Evolutionary conservation across 2,888 invertebrate genomes (phyloP).

Genomic region (Volucella inflata): DNA sequence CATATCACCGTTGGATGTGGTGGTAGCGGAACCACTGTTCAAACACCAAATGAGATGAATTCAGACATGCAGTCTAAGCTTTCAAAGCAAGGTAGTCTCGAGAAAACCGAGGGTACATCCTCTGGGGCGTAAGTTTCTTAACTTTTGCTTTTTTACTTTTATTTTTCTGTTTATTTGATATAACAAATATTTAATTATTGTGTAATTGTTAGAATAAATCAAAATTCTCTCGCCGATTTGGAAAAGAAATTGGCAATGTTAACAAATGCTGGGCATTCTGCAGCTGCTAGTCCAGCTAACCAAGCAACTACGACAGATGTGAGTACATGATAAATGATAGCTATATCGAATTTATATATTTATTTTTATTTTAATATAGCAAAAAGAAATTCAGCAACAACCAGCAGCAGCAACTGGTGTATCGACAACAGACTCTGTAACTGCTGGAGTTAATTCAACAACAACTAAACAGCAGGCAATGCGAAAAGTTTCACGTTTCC

Average conservation of each 20-base stretch:
- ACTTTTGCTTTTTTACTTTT: neutral
- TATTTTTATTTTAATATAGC: slow-evolving; percentile 49
- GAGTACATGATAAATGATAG: neutral
- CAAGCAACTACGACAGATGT: slow-evolving; percentile 22
- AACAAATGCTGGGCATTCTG: slow-evolving; percentile 81
- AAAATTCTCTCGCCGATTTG: slow-evolving; percentile 84
- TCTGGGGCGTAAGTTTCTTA: slow-evolving; percentile 68
- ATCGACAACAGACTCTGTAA: slow-evolving; percentile 29
- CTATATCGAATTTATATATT: neutral
- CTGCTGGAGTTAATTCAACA: slow-evolving; percentile 14
- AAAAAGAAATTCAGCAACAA: slow-evolving; percentile 74
- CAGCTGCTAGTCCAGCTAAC: neutral
- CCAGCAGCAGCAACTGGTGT: slow-evolving; percentile 47
- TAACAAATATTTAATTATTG: neutral
- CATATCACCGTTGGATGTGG: slow-evolving; percentile 52
- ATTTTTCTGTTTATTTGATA: neutral
- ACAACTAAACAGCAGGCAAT: slow-evolving; percentile 25
- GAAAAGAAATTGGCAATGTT: slow-evolving; percentile 86
- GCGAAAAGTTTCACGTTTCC: slow-evolving; percentile 67
- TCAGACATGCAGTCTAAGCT: slow-evolving; percentile 77
- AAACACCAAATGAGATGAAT: slow-evolving; percentile 75
- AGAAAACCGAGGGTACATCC: slow-evolving; percentile 76
- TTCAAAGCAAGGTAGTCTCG: slow-evolving; percentile 81
- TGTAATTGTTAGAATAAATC: slow-evolving; percentile 75
- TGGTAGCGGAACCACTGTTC: slow-evolving; percentile 73